Base-by-base conservation (phyloP, 2,888 invertebrate genomes). In the Camptogramma bilineatum region DNA sequence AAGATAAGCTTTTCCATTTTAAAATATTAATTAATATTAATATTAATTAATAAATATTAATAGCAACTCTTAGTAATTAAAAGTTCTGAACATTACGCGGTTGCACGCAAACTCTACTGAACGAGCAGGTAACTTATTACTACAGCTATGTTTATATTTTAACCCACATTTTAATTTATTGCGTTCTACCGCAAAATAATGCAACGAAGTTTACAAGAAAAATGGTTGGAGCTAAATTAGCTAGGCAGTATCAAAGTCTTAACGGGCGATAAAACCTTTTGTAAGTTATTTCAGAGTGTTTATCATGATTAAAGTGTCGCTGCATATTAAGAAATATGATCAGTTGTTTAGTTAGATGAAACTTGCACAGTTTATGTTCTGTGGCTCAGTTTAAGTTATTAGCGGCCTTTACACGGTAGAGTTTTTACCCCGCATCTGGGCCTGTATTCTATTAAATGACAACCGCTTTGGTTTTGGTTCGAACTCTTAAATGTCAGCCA, bases 121-220 rank as follows among this genome's bases (percentile, higher is more conserved):
- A 71, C 66, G 47, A 65, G 69, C 58, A 46, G 52, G 62, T 66
- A 63, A 68, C 53, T 69, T 71, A 68, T 70, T 63, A 63, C 60
- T 56, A 59, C 52, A 56, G 44, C 52, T 59, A 53, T 56, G 62
- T 66, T 62, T 58, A 55, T 66, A 66, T 61, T 60, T 48, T 62
- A 56, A 66, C 62, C 60, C 47, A 58, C 53, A 62, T 66, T 67
- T 58, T 58, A 57, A 64, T 67, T 67, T 67, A 67, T 67, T 64
- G 51, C 54, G 46, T 58, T 58, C 24, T 52, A 47, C 50, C 39
- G 58, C 61, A 64, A 58, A 61, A 64, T 64, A 69, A 62, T 54
- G 57, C 58, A 66, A 46, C 46, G 21, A 55, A 56, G 55, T 54
- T 59, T 55, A 48, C 13, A 52, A 62, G 53, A 51, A 66, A 62